Evolutionary conservation across 2,797 vertebrate species (phyloP), one percentile per base, ranked within the genome.

Genomic region (Capromys pilorides): DNA sequence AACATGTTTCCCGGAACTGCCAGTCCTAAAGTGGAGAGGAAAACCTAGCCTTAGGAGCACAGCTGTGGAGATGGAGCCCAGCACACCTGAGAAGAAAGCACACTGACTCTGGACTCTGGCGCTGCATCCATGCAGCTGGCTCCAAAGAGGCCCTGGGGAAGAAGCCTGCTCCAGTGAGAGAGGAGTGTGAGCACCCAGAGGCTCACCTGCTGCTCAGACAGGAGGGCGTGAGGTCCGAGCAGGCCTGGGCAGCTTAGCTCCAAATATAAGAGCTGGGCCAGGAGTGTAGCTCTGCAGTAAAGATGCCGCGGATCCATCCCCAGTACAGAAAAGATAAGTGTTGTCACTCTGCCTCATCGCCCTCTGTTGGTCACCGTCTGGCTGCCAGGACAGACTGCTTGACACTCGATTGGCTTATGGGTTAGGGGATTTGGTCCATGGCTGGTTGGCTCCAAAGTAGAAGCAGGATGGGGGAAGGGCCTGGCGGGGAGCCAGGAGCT

Each of bases 1-100:
- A 77, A 26, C 88, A 54, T 26, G 83, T 86, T 90, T 84, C 82
- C 54, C 66, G 69, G 33, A 94, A n/a, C n/a, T n/a, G n/a, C n/a
- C n/a, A n/a, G n/a, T n/a, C n/a, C n/a, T n/a, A n/a, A n/a, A n/a
- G n/a, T n/a, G n/a, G n/a, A n/a, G n/a, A 51, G 88, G 75, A 66
- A 93, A 83, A 71, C 24, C 10, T 77, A 4, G 81, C 75, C 57
- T 51, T 93, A 0, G 45, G 62, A 90, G 39, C 21, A 5, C 36
- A 82, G 54, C 92, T 91, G 3, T 78, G 18, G 67, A 61, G 7
- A 36, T 11, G 6, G 73, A 79, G 24, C 22, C 83, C 59, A 57
- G 85, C 80, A 36, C 79, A 33, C 36, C 89, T 67, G 26, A 19
- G 24, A 64, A 49, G 18, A 80, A 10, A 79, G 18, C 31, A 2